Base-by-base conservation (phyloP, 2,797 vertebrate species). In the Nyctibius grandis region DNA sequence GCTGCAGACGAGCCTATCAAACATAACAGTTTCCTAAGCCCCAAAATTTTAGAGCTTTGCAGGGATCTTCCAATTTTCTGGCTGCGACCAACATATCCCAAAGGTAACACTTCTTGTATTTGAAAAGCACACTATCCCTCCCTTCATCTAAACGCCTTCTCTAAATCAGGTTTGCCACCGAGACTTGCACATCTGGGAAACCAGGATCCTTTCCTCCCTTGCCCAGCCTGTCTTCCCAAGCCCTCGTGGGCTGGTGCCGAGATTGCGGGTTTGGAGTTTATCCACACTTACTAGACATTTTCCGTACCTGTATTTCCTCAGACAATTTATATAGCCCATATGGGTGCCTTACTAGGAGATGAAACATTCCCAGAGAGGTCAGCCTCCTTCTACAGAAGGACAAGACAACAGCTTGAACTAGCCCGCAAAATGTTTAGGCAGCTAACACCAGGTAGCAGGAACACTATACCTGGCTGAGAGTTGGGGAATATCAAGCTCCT, bases 1-100 rank as follows among this genome's bases (percentile, higher is more conserved):
- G 98, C 99, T 85, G 97, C 98, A 64, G 98, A 98, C 9, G 98
- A 98, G 85, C 98, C 99, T 5, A 96, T 99, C 94, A 99, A 98
- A 97, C 98, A 99, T 97, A 98, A 95, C 93, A 97, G 98, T 70
- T 99, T 99, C 96, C 96, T 99, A 97, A 99, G 99, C 96, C 67
- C 98, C 72, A 99, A 98, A 97, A 98, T 99, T 86, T 97, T 99
- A 96, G 97, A 98, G 96, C 98, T 99, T 85, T 99, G 99, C 12
- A 91, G 97, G 13, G 96, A 98, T 89, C 98, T 99, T 94, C 99
- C 99, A 17, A 98, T 99, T 97, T 99, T 98, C 98, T 99, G 99
- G 99, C 98, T 99, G 93, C 98, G 98, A 89, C 98, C 98, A 31
- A 97, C 98, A 8, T 97, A 98, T 88, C 97, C 98, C 53, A 98